Conservation (phyloP, 2,797 vertebrate genomes). For the Ctenochaetus hawaiiensis region DNA sequence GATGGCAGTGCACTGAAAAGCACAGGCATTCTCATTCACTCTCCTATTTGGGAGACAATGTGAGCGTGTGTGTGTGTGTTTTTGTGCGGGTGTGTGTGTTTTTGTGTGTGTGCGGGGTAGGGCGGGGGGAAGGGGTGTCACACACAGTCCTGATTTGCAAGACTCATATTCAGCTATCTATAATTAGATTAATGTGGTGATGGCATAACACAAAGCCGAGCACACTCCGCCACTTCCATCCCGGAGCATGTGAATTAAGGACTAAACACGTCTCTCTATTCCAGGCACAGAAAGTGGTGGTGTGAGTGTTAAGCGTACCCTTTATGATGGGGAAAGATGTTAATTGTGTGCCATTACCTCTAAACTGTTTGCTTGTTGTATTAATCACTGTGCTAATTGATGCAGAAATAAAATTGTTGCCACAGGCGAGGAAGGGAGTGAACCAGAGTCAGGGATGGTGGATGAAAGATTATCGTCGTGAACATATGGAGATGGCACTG, state of each 20-base stretch:
- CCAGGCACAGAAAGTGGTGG: conserved; percentile 91
- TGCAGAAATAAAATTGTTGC: conserved; percentile 98
- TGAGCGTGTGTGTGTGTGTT: conserved; percentile 55
- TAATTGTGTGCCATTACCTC: conserved; percentile 99
- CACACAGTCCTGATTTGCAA: conserved; percentile 67
- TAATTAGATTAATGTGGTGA: conserved; percentile 98
- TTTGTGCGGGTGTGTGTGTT: conserved; percentile 32
- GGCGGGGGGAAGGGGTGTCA: conserved; percentile 50
- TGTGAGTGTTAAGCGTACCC: conserved; percentile 94
- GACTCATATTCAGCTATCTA: conserved; percentile 93
- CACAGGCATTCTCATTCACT: conserved; percentile 89
- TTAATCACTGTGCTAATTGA: conserved; percentile 99
- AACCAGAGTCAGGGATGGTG: conserved; percentile 89
- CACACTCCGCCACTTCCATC: conserved; percentile 91
- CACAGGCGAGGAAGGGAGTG: conserved; percentile 92
- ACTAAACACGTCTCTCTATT: conserved; percentile 94
- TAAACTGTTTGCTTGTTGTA: conserved; percentile 99
- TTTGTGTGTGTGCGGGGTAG: conserved; percentile 23
- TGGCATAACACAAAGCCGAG: conserved; percentile 89
- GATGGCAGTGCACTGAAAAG: conserved; percentile 85
- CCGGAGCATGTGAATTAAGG: conserved; percentile 92
- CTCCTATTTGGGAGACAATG: conserved; percentile 87
- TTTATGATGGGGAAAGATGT: conserved; percentile 98
- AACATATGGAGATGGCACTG: conserved; percentile 93
- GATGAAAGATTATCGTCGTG: conserved; percentile 93